Evolutionary conservation across 2,113 vertebrate genomes (phyloP), one percentile per base, ranked within the genome.

Genomic region (Bombycilla garrulus): DNA sequence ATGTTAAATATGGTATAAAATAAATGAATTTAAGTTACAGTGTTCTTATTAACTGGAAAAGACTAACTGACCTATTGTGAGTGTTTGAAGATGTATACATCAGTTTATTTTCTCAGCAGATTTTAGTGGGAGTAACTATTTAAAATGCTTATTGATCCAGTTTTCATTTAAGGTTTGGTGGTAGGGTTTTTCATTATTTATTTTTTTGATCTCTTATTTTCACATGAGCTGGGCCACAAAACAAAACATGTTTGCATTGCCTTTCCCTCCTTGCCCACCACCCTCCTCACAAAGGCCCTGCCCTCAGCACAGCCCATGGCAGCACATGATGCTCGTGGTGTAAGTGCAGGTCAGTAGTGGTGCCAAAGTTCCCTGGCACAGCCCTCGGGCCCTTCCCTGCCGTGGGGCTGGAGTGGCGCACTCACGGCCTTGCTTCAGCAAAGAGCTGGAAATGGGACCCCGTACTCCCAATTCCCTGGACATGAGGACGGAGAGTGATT

Each of bases 301-400:
- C 25, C 42, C n/a, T 67, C 28, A 18, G 21, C 7, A 40, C 15
- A 29, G 47, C 20, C 28, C 3, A 1, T 4, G 31, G 45, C 24
- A 9, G 1, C 6, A 2, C 0, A 38, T 38, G 38, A 38, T 38
- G 38, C 38, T 10, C 38, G 38, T 38, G 1, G 4, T 12, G 33
- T 48, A 3, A 16, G 54, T 2, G 40, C 14, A 8, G 1, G 1
- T 21, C 23, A 3, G 0, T 10, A 11, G 9, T 0, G 0, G 24
- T 6, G 42, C 16, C 53, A 23, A 2, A 4, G 42, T 3, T 15
- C 23, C 71, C 15, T 28, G 13, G 13, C 31, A 19, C 19, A 23
- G 33, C 40, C 56, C 56, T 69, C 44, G 6, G 42, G 6, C 17
- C 51, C 14, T 47, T 79, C 31, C 28, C 33, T 25, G 16, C 4